A percentile compares a stretch with the other conserved stretches of the same genome.
Conservation (phyloP, 2,888 invertebrate genomes). For the Holacanthella duospinosa region DNA sequence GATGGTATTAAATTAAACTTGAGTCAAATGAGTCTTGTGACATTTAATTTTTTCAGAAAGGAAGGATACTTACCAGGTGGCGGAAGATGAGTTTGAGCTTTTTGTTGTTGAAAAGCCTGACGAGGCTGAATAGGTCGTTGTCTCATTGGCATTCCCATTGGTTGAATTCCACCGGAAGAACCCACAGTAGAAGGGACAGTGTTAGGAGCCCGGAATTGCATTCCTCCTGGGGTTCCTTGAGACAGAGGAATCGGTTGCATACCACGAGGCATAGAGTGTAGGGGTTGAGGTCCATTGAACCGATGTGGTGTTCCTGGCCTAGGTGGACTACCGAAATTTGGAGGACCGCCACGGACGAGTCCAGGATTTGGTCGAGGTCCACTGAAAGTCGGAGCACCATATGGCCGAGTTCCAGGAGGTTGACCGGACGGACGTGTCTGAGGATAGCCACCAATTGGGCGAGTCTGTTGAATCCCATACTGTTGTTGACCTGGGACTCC, state of each 20-base stretch:
- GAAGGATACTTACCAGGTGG: conserved; percentile 5
- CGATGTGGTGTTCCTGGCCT: conserved; percentile 36
- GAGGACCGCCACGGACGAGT: conserved; percentile 33
- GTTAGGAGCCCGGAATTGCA: conserved; percentile 12
- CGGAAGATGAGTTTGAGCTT: conserved; percentile 9
- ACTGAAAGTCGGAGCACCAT: conserved; percentile 33
- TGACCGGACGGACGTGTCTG: conserved; percentile 9
- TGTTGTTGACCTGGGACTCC: conserved; percentile 12
- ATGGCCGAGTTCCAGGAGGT: conserved; percentile 12
- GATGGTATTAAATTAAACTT: too few species aligned
- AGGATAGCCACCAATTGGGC: conserved; percentile 21
- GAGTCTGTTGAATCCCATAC: conserved; percentile 21
- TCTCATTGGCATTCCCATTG: conserved; percentile 13
- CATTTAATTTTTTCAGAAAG: too few species aligned
- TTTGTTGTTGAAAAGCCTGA: conserved; percentile 12
- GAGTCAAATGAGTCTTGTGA: too few species aligned
- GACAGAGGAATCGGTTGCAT: conserved; percentile 22
- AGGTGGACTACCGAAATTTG: conserved; percentile 34
- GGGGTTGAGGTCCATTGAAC: conserved; percentile 35
- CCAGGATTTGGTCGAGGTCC: conserved; percentile 37
- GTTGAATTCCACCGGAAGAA: conserved; percentile 14
- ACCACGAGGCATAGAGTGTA: conserved; percentile 24
- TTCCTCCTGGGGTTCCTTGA: conserved; percentile 6
- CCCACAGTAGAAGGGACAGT: conserved; percentile 16
- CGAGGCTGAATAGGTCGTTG: conserved; percentile 11